Conservation (phyloP, 2,888 invertebrate genomes). For the Automeris io region DNA sequence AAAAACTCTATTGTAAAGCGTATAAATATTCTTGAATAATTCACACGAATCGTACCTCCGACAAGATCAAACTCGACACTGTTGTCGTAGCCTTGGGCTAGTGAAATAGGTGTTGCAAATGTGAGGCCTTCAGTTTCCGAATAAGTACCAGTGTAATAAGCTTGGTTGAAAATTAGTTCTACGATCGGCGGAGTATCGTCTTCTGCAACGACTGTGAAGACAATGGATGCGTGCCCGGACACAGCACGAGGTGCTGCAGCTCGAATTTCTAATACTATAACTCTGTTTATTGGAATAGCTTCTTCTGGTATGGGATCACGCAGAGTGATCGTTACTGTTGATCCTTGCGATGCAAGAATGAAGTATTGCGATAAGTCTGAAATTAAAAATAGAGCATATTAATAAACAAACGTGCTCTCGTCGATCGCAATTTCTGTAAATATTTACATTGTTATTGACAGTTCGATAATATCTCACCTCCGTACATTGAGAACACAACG, state of each 20-base stretch:
- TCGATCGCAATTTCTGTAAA: not conserved
- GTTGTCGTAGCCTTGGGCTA: not conserved
- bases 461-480: not conserved
- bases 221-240: slow-evolving; percentile 12
- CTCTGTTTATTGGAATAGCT: slow-evolving; percentile 17
- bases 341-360: slow-evolving; percentile 7
- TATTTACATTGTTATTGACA: not conserved
- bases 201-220: slow-evolving; percentile 8
- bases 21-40: too few species aligned
- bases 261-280: slow-evolving; percentile 12
- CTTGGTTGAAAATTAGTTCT: slow-evolving; percentile 20
- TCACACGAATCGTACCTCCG: slow-evolving; percentile 3
- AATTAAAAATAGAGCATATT: slow-evolving; percentile 1
- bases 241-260: slow-evolving; percentile 10
- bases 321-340: slow-evolving; percentile 11
- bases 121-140: slow-evolving; percentile 14
- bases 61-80: not conserved
- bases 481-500: slow-evolving; percentile 18
- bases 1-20: too few species aligned
- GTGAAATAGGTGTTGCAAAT: not conserved
- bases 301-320: slow-evolving; percentile 11
- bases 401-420: not conserved
- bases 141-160: slow-evolving; percentile 21
- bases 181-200: slow-evolving; percentile 3
- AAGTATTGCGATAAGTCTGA: slow-evolving; percentile 17